These are phyloP conservation scores for Cydia amplana DNA, from an alignment of 1,140 invertebrate genomes.

Conservation along the genomic window DNA sequence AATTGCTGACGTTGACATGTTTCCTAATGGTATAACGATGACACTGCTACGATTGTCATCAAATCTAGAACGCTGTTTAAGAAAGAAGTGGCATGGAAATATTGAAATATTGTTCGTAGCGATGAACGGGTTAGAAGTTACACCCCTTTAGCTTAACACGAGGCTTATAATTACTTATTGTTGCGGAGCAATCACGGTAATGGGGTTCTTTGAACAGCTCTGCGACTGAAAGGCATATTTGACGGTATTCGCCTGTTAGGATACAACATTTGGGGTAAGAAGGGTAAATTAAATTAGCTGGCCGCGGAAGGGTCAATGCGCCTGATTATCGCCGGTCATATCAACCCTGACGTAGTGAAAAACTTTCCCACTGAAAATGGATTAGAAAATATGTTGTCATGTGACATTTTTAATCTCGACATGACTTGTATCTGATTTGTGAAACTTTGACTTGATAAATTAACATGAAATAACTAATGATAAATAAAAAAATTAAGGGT, in stretches of 20 bases:
- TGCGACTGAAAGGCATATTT: neutral
- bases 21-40: too few species aligned
- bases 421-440: too few species aligned
- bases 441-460: too few species aligned
- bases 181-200: slow-evolving; percentile 7
- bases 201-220: neutral
- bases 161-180: slow-evolving; percentile 21
- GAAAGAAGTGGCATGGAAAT: neutral
- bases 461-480: too few species aligned
- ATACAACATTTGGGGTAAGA: neutral
- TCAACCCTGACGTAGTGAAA: neutral
- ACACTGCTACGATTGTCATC: too few species aligned
- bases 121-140: neutral
- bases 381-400: too few species aligned
- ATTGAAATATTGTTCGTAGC: neutral
- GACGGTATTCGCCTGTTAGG: neutral
- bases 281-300: neutral
- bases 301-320: neutral
- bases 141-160: neutral
- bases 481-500: too few species aligned
- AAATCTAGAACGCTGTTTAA: too few species aligned
- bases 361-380: neutral
- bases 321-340: neutral
- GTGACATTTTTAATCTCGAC: too few species aligned
- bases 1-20: too few species aligned